phyloP scores from a whole-genome alignment of 2,113 vertebrate species.

The Corydoras sp. region DNA sequence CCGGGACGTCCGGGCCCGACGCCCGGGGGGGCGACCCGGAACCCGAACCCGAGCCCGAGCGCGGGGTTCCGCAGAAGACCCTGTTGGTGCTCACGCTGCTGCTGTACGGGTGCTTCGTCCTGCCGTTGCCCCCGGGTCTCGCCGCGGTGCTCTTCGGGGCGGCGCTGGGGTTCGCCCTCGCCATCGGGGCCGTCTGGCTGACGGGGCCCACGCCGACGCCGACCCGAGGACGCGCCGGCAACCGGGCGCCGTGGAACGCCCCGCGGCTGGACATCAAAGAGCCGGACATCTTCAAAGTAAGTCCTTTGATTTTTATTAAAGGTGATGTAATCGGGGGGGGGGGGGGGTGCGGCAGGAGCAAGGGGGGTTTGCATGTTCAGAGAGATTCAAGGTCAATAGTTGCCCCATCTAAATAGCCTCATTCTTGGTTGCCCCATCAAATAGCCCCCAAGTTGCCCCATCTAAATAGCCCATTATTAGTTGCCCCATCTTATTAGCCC shows the following conservation, averaged over 20 bases:
- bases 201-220: conserved; percentile 4
- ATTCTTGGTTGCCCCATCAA: too few relatives aligned
- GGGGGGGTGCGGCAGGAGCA: too few relatives aligned
- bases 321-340: too few relatives aligned
- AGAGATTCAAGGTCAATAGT: too few relatives aligned
- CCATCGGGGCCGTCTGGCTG: conserved; percentile 84
- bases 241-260: conserved; percentile 60
- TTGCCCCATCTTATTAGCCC: too few relatives aligned
- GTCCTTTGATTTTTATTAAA: conserved; percentile 27
- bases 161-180: conserved; percentile 83
- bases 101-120: conserved; percentile 84
- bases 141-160: conserved; percentile 80
- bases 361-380: too few relatives aligned
- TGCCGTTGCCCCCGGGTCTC: conserved; percentile 83
- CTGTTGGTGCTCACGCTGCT: conserved; percentile 71
- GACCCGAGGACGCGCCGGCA: not conserved
- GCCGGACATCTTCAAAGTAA: conserved; percentile 87
- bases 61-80: conserved; percentile 75
- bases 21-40: conserved; percentile 41
- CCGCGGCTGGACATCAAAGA: conserved; percentile 82
- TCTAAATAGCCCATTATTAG: too few relatives aligned
- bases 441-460: too few relatives aligned
- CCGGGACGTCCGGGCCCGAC: too few relatives aligned
- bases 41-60: conserved; percentile 50
- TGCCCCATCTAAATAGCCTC: too few relatives aligned